phyloP scores from a whole-genome alignment of 2,888 invertebrate species.

The Scaptodrosophila latifasciaeformis region DNA sequence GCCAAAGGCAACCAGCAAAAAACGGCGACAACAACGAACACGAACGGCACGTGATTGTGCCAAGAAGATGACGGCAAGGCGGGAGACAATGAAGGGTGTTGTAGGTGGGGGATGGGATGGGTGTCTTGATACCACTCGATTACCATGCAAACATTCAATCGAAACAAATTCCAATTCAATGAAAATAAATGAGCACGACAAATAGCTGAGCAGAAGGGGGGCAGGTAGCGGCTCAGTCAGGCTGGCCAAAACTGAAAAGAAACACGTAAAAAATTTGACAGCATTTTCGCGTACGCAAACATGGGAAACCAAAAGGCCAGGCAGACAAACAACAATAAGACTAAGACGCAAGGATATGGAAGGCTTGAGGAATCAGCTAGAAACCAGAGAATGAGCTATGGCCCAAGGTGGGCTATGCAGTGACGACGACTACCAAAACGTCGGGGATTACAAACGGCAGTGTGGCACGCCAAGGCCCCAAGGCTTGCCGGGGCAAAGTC shows the following conservation, averaged over 20 bases:
- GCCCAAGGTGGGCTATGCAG: too few relatives aligned
- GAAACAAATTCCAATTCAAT: constrained; percentile 64
- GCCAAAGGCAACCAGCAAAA: background rate
- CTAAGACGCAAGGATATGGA: too few relatives aligned
- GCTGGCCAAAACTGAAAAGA: constrained; percentile 1
- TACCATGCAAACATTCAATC: constrained; percentile 67
- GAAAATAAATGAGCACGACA: constrained; percentile 66
- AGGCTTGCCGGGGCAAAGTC: constrained; percentile 2
- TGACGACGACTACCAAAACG: too few relatives aligned
- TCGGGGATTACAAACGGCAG: constrained; percentile 53
- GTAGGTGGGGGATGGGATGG: constrained; percentile 1
- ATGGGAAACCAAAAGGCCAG: background rate
- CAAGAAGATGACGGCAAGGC: background rate
- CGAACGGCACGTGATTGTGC: background rate
- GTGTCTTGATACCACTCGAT: constrained; percentile 66
- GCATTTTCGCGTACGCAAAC: constrained; percentile 33
- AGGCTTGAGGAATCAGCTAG: too few relatives aligned
- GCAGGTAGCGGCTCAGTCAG: background rate
- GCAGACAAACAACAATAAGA: background rate
- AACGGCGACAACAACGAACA: background rate
- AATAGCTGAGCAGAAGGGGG: constrained; percentile 37
- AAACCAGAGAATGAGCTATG: too few relatives aligned
- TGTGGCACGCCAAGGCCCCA: constrained; percentile 47
- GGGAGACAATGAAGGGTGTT: background rate
- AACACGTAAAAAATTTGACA: constrained; percentile 52